These are phyloP conservation scores for Nymphalis polychloros DNA, from an alignment of 2,888 invertebrate species.

Conservation along the genomic window DNA sequence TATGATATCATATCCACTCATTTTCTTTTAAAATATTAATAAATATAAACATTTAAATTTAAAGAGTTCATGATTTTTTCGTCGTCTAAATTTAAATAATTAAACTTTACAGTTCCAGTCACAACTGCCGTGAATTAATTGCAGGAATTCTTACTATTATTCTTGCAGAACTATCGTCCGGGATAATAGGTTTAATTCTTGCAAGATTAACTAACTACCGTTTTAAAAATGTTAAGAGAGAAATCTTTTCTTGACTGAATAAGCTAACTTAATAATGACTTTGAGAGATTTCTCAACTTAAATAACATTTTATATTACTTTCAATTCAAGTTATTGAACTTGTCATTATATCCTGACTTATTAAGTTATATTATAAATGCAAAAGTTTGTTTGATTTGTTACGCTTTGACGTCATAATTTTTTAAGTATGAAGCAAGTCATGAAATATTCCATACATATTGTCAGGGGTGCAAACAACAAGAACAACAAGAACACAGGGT, in stretches of 20 bases:
- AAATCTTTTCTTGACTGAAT: conserved; percentile 16
- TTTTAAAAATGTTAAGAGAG: conserved; percentile 17
- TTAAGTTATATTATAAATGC: too few species aligned
- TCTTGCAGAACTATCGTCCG: conserved; percentile 18
- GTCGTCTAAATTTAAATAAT: not conserved
- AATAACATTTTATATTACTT: not conserved
- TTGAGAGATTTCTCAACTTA: not conserved
- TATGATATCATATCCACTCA: too few species aligned
- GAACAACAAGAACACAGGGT: too few species aligned
- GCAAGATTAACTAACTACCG: conserved; percentile 21
- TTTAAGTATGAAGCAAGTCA: too few species aligned
- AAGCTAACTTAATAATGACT: conserved; percentile 4
- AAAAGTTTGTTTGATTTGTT: too few species aligned
- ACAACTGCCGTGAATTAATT: conserved; percentile 8
- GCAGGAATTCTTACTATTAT: conserved; percentile 17
- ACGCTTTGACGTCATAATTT: too few species aligned
- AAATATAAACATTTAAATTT: not conserved
- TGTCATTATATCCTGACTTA: too few species aligned
- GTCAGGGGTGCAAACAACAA: too few species aligned
- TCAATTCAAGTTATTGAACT: not conserved
- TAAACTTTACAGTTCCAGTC: conserved; percentile 1
- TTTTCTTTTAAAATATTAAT: too few species aligned
- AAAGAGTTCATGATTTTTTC: not conserved
- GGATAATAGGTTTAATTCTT: conserved; percentile 22
- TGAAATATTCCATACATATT: too few species aligned